Conservation (phyloP, 2,888 invertebrate species). For the Drosophila nigritarsus region DNA sequence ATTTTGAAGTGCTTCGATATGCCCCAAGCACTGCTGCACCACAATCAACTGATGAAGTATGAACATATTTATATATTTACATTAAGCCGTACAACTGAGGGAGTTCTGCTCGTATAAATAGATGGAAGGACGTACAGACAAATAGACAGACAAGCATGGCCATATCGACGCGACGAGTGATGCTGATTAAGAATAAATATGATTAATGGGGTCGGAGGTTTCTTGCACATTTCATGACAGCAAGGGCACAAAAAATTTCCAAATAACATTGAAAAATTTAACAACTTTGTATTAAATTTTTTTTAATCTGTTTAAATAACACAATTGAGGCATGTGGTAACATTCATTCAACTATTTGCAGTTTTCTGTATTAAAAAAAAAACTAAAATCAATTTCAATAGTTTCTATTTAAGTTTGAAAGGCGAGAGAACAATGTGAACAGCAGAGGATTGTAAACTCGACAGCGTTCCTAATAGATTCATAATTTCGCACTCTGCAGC, state of each 20-base stretch:
- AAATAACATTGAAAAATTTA: not conserved
- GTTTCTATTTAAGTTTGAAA: not conserved
- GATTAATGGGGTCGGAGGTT: not conserved
- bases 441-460: not conserved
- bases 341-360: not conserved
- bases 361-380: not conserved
- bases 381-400: not conserved
- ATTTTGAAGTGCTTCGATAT: constrained; percentile 33
- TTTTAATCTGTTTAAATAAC: not conserved
- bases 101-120: not conserved
- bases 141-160: not conserved
- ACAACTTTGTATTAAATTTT: not conserved
- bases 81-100: not conserved
- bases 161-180: not conserved
- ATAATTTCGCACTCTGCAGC: constrained; percentile 7
- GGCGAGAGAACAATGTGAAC: not conserved
- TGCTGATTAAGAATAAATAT: constrained; percentile 2
- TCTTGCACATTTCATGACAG: not conserved
- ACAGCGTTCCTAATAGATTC: not conserved
- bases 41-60: constrained; percentile 2
- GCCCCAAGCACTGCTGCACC: not conserved
- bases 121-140: not conserved
- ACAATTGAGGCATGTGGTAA: not conserved
- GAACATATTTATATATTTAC: not conserved
- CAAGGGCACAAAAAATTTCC: not conserved